Evolutionary conservation across 2,888 invertebrate genomes (phyloP), one percentile per base, ranked within the genome.

Genomic region (Hofmannophila pseudospretella): DNA sequence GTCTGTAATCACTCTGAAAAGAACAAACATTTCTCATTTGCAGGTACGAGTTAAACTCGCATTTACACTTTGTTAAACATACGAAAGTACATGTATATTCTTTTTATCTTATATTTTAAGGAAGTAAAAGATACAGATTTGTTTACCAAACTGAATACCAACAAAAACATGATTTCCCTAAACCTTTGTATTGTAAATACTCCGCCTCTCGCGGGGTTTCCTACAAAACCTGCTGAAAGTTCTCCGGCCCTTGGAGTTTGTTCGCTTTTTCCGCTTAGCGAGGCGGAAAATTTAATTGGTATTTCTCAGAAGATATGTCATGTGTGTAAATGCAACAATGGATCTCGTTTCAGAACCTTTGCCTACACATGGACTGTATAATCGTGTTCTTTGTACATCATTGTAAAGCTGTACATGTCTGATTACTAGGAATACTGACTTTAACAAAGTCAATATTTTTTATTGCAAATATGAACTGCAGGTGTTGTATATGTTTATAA

Each of bases 231-330:
- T 3, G 23, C n/a, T 2, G n/a, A 23, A n/a, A 23, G 23, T 23
- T n/a, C 8, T 7, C 23, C 7, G 27, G 34, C 33, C 36, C 22
- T 10, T 22, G n/a, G 23, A 30, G 34, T 25, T 23, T 35, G 36
- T 28, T 11, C 29, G 26, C 19, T 45, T 48, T 44, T 51, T 51
- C 45, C 48, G 29, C 36, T 3, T 40, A 28, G 44, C 35, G 34
- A 20, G 42, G 48, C 39, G 34, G 40, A 45, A 45, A 47, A 51
- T 49, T 43, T 43, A 45, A 51, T 51, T 49, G 43, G 34, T 19
- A 13, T 10, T 32, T 33, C 19, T 26, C 25, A 16, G 25, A 36
- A 19, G 36, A n/a, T n/a, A n/a, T n/a, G n/a, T n/a, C n/a, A 32
- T 27, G 35, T 35, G 35, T 34, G 41, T 8, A 14, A n/a, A 27